phyloP scores from a whole-genome alignment of 2,113 vertebrate genomes.

The Phrynocephalus versicolor region DNA sequence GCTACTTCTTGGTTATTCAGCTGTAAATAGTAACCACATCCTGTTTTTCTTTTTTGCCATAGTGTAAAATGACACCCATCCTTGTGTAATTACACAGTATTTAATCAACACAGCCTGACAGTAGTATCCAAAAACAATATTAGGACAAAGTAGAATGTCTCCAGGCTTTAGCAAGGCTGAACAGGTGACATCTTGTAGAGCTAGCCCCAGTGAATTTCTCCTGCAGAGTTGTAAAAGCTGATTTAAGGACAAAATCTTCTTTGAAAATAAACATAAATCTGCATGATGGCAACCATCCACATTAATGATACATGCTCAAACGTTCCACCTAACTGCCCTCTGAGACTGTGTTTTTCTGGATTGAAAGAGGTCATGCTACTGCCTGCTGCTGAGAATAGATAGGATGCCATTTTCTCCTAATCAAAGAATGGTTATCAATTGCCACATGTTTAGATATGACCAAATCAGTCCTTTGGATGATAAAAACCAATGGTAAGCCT shows the following conservation, averaged over 20 bases:
- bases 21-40: not conserved
- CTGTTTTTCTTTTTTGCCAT: not conserved
- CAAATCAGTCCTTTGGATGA: not conserved
- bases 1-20: not conserved
- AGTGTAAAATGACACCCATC: conserved; percentile 11
- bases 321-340: not conserved
- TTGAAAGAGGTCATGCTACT: not conserved
- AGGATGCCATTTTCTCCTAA: not conserved
- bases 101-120: conserved; percentile 17
- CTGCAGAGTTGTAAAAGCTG: not conserved
- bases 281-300: not conserved
- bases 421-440: not conserved
- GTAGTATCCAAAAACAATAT: conserved; percentile 9
- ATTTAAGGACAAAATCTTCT: not conserved
- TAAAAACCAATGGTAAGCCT: not conserved
- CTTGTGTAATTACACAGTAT: not conserved
- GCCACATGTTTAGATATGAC: not conserved
- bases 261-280: not conserved
- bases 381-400: not conserved
- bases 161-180: conserved; percentile 18
- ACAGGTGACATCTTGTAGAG: not conserved
- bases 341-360: not conserved
- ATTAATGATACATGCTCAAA: not conserved
- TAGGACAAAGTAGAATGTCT: not conserved
- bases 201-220: not conserved